phyloP scores from a whole-genome alignment of 1,140 invertebrate species.

The Drosophila nigromelanica region DNA sequence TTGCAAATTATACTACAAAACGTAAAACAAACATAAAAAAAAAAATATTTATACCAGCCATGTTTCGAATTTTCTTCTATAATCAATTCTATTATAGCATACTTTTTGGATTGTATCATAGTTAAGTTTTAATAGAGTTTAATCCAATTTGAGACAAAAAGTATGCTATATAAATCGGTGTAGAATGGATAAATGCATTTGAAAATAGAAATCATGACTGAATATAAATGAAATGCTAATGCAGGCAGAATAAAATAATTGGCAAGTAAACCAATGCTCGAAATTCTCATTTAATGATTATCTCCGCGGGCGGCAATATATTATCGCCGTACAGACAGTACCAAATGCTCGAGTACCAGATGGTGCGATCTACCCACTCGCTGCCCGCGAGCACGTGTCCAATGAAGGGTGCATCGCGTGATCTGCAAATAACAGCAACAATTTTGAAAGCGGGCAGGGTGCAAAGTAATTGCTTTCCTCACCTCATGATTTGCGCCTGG shows the following conservation, averaged over 20 bases:
- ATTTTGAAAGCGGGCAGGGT: neutral
- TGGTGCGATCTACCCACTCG: slow-evolving; percentile 88
- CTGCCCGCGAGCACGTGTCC: slow-evolving; percentile 90
- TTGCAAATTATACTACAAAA: slow-evolving; percentile 19
- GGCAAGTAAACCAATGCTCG: neutral
- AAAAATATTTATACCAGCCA: slow-evolving; percentile 2
- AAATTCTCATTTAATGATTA: slow-evolving; percentile 84
- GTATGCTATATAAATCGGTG: neutral
- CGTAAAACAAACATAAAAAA: slow-evolving; percentile 12
- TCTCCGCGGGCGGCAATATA: slow-evolving; percentile 85
- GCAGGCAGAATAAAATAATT: slow-evolving; percentile 16
- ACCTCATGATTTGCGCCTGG: slow-evolving; percentile 88
- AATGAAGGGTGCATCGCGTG: slow-evolving; percentile 90
- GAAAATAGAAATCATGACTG: neutral
- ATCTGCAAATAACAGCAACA: slow-evolving; percentile 85
- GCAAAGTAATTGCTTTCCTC: neutral
- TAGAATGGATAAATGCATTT: neutral
- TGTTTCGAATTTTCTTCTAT: neutral
- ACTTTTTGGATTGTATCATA: slow-evolving; percentile 4
- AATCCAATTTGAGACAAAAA: neutral
- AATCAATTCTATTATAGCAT: neutral
- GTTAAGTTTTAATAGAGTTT: neutral
- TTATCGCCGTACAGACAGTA: slow-evolving; percentile 87
- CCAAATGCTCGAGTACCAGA: slow-evolving; percentile 90
- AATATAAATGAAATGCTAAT: slow-evolving; percentile 2